Base-by-base conservation (phyloP, 1,140 invertebrate species). In the Dreissena rostriformis region DNA sequence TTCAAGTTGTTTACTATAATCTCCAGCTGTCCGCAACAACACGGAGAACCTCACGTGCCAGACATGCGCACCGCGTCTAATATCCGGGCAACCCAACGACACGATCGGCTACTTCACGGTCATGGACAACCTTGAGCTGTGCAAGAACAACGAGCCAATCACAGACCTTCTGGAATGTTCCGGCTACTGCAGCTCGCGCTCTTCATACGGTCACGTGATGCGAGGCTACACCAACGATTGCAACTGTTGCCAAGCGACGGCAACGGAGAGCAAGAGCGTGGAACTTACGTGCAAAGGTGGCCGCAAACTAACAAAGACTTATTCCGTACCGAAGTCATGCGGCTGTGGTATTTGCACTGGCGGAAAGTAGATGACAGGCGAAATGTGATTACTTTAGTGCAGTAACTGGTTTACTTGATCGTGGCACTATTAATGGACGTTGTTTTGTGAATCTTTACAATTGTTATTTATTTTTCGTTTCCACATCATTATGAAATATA, bases 91-190 rank as follows among this genome's bases (percentile, higher is more conserved):
- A 22, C 73, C 73, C 10, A 51, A 85, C 39, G 52, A 88, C 11
- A 83, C 82, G 24, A 63, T 89, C n/a, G 86, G 85, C 26, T 83
- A 80, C 77, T 86, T 89, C 85, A 79, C 52, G 26, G 68, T 86
- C 17, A 67, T 61, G 53, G 83, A 83, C 72, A 51, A 79, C 24
- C 68, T 82, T n/a, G 83, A 78, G 26, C 1, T 81, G 12, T 89
- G 88, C 57, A 22, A 77, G 28, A 89, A 89, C 79, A 57, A 63
- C 19, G 81, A 81, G 15, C 72, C 79, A 22, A 72, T 89, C 26
- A 53, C 70, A 15, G 88, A 88, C 65, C 80, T 89, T 28, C 85
- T 57, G 75, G 82, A 88, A 68, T 89, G 88, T 52, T 63, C 74
- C 51, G 88, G 88, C 14, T 85, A 81, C 65, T 89, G 88, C 55